Evolutionary conservation across 2,797 vertebrate genomes (phyloP).

Genomic region (Pseudomugil gertrudae): DNA sequence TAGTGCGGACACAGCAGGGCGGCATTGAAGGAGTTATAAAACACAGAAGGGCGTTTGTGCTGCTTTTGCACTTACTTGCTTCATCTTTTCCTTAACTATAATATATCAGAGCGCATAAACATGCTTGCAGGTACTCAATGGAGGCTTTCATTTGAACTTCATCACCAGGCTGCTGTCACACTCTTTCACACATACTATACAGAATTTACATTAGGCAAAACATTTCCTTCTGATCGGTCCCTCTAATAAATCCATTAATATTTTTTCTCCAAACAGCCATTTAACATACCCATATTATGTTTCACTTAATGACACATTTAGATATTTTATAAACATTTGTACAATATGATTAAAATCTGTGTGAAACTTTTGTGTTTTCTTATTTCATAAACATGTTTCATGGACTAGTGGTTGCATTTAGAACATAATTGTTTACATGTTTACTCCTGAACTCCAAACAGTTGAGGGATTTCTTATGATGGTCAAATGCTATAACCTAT

Average conservation of each 20-base stretch:
- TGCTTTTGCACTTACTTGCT: conserved; percentile 43
- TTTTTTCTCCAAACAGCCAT: conserved; percentile 12
- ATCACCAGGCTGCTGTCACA: conserved; percentile 42
- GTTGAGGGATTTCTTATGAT: background rate
- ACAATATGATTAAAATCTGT: too few relatives aligned
- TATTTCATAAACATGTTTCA: background rate
- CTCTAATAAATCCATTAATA: conserved; percentile 28
- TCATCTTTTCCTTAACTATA: conserved; percentile 53
- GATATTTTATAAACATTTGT: background rate
- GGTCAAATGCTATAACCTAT: too few relatives aligned
- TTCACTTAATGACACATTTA: background rate
- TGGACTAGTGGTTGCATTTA: background rate
- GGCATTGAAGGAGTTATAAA: conserved; percentile 25
- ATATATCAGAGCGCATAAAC: conserved; percentile 58
- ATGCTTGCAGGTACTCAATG: conserved; percentile 70
- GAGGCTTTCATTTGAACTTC: conserved; percentile 73
- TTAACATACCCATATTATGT: conserved; percentile 6
- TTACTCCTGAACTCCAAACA: background rate
- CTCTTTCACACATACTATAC: conserved; percentile 12
- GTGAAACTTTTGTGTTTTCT: too few relatives aligned
- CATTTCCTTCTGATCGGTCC: conserved; percentile 46
- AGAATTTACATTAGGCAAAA: background rate
- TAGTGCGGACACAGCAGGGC: conserved; percentile 25
- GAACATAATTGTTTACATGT: background rate
- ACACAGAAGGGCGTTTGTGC: conserved; percentile 72